phyloP scores from a whole-genome alignment of 53 echinoderm and acorn worm genomes.

The Apostichopus leukothele region DNA sequence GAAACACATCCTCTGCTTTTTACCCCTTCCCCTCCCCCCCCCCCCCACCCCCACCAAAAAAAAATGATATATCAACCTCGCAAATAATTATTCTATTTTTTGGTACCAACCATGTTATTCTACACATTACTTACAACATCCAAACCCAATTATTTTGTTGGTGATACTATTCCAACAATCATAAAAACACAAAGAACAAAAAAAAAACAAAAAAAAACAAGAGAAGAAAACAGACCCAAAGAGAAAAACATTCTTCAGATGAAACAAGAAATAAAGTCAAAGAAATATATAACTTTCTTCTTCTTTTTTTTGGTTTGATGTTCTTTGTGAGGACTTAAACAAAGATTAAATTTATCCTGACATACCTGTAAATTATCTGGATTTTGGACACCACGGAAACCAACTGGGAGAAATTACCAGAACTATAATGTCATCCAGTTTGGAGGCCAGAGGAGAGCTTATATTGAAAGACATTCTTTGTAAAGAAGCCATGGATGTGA shows the following conservation, averaged over 20 bases:
- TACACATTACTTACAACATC: too few relatives aligned
- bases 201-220: neutral
- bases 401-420: constrained; percentile 23
- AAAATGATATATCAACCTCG: too few relatives aligned
- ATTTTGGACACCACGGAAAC: constrained; percentile 1
- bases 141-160: too few relatives aligned
- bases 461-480: neutral
- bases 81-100: too few relatives aligned
- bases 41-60: too few relatives aligned
- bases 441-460: neutral
- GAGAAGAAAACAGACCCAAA: neutral
- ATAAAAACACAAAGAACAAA: constrained; percentile 2
- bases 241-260: too few relatives aligned
- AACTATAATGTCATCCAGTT: neutral
- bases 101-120: too few relatives aligned
- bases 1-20: too few relatives aligned
- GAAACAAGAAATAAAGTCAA: neutral
- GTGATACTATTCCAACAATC: too few relatives aligned
- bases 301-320: neutral
- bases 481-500: constrained; percentile 2
- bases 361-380: neutral
- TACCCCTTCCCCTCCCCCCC: too few relatives aligned
- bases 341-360: neutral
- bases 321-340: neutral
- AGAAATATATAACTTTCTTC: neutral